Conservation (phyloP, 2,797 vertebrate species). For the Ciconia nigra region DNA sequence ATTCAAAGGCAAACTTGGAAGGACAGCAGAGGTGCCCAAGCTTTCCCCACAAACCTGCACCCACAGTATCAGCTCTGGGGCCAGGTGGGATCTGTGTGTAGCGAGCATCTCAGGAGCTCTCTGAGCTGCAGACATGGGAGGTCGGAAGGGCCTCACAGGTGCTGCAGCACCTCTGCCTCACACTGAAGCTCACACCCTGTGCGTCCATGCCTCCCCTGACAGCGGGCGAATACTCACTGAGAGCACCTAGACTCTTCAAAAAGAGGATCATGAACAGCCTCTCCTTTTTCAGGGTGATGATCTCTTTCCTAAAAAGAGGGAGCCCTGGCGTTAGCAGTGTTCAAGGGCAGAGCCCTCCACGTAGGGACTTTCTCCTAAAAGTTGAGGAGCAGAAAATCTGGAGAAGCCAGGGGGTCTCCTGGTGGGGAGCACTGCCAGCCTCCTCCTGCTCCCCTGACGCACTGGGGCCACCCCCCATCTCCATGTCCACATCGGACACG, state of each 20-base stretch:
- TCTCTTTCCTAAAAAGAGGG: not conserved
- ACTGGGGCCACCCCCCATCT: too few relatives aligned
- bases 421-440: not conserved
- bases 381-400: not conserved
- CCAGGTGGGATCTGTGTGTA: not conserved
- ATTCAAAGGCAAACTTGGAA: not conserved
- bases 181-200: not conserved
- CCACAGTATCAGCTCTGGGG: too few relatives aligned
- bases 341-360: not conserved
- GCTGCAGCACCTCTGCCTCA: too few relatives aligned
- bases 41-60: not conserved
- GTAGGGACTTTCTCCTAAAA: too few relatives aligned
- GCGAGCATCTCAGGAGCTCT: not conserved
- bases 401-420: not conserved
- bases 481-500: not conserved
- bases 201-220: not conserved
- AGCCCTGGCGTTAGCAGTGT: not conserved
- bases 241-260: not conserved
- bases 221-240: not conserved
- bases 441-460: not conserved
- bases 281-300: not conserved
- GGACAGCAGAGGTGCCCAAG: not conserved
- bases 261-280: not conserved
- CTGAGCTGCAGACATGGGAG: too few relatives aligned
- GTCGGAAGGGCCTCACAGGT: not conserved